A percentile compares a stretch with the other conserved stretches of the same genome.
Conservation (phyloP, 2,113 vertebrate genomes). For the Seriola aureovittata region DNA sequence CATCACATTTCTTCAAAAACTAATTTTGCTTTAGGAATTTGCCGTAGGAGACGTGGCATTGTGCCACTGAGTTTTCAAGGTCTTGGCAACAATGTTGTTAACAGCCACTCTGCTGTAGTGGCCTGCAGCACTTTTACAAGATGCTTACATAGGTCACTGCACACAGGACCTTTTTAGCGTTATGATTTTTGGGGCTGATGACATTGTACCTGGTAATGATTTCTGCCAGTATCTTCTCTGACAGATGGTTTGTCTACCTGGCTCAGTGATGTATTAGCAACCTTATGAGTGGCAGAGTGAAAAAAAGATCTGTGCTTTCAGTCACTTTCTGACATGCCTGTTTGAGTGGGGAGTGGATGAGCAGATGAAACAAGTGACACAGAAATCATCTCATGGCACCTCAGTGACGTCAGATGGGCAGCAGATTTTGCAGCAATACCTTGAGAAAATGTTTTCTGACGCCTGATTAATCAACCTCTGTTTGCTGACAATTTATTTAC, state of each 20-base stretch:
- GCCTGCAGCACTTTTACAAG: slow-evolving; percentile 31
- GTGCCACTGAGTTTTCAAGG: slow-evolving; percentile 4
- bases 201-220: not conserved
- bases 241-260: not conserved
- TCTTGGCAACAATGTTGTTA: slow-evolving; percentile 30
- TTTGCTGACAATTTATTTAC: not conserved
- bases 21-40: not conserved
- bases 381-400: not conserved
- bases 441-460: not conserved
- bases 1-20: not conserved
- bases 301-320: too few relatives aligned
- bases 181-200: slow-evolving; percentile 2
- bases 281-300: not conserved
- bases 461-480: not conserved
- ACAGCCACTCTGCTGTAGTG: slow-evolving; percentile 1
- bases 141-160: slow-evolving; percentile 31
- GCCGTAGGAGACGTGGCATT: not conserved
- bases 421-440: not conserved
- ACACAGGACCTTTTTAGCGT: slow-evolving; percentile 13
- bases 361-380: not conserved
- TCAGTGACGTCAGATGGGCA: not conserved
- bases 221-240: slow-evolving; percentile 1
- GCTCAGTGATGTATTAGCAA: not conserved
- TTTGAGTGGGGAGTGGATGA: not conserved
- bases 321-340: not conserved